Base-by-base conservation (phyloP, 2,888 invertebrate species). In the Watsonalla binaria region DNA sequence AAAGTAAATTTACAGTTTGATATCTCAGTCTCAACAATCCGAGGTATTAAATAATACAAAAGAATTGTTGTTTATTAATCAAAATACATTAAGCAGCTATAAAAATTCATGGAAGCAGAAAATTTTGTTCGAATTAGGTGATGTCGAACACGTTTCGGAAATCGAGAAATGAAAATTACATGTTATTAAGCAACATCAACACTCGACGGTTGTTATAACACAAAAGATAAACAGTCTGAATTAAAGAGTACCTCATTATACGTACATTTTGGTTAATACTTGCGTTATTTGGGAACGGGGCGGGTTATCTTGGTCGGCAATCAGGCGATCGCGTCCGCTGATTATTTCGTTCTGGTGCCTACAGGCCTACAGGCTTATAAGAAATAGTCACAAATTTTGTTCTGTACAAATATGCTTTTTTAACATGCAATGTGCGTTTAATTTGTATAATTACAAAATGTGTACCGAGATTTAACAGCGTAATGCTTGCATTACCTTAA, bases 121-220 rank as follows among this genome's bases (percentile, higher is more conserved):
- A 78, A 81, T 79, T 76, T 77, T 73, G 70, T 72, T 74, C 72
- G 71, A 83, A 84, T 87, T 86, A 84, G 82, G 74, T 74, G 75
- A 74, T 76, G 82, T 81, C 80, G 84, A 83, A 85, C 82, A 82
- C 66, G 81, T 78, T 83, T 86, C 80, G 82, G 83, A 86, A 84
- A 87, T 83, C 82, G 80, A 78, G 80, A 81, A 84, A 82, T 76
- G 74, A 67, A 87, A 90, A 90, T 90, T 84, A 86, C 72, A 86
- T 86, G 80, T 88, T 86, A 90, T 90, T 90, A 90, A 68, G 71
- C 80, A 76, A 82, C 88, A 87, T 88, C 89, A 88, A 88, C 90
- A 90, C 85, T 77, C 74, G 76, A 72, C 74, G 82, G 85, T 82
- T 75, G 85, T 87, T 86, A 82, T 82, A 85, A 87, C 80, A 82